These are phyloP conservation scores for Noturus placidus DNA, from an alignment of 2,113 vertebrate species.

Conservation along the genomic window DNA sequence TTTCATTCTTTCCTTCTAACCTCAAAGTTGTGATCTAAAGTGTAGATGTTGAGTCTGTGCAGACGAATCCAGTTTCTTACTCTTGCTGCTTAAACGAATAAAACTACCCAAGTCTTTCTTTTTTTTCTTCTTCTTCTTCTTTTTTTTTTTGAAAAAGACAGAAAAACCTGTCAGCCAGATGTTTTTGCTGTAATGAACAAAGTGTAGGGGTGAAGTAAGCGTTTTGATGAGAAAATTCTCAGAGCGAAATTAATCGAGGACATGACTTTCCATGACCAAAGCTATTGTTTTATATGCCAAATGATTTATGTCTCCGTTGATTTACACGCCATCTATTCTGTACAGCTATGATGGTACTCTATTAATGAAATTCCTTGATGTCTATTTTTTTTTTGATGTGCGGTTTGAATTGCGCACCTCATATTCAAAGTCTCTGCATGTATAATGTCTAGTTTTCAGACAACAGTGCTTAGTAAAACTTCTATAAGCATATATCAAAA, in stretches of 20 bases:
- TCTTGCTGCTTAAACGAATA: constrained; percentile 67
- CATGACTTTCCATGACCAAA: constrained; percentile 72
- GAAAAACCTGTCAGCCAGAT: constrained; percentile 82
- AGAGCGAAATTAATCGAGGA: constrained; percentile 83
- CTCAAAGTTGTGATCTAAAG: constrained; percentile 71
- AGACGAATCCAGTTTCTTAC: constrained; percentile 46
- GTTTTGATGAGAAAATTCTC: constrained; percentile 79
- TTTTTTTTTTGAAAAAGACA: constrained; percentile 49
- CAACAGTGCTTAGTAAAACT: constrained; percentile 35
- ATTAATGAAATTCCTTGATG: constrained; percentile 40
- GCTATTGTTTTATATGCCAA: constrained; percentile 68
- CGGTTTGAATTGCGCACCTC: constrained; percentile 40
- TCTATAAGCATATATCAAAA: constrained; percentile 5
- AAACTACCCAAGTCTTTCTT: constrained; percentile 74
- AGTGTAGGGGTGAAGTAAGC: constrained; percentile 85
- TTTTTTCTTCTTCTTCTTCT: background rate
- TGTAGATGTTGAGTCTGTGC: constrained; percentile 59
- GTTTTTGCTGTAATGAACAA: constrained; percentile 84
- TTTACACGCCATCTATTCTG: constrained; percentile 53
- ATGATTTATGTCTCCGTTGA: constrained; percentile 65
- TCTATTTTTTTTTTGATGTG: constrained; percentile 25
- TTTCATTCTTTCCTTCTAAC: constrained; percentile 61
- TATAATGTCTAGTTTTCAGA: constrained; percentile 48
- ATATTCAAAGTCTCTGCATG: constrained; percentile 39
- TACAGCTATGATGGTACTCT: constrained; percentile 38